Evolutionary conservation across 2,113 vertebrate species (phyloP).

Genomic region (Pluvianellus socialis): DNA sequence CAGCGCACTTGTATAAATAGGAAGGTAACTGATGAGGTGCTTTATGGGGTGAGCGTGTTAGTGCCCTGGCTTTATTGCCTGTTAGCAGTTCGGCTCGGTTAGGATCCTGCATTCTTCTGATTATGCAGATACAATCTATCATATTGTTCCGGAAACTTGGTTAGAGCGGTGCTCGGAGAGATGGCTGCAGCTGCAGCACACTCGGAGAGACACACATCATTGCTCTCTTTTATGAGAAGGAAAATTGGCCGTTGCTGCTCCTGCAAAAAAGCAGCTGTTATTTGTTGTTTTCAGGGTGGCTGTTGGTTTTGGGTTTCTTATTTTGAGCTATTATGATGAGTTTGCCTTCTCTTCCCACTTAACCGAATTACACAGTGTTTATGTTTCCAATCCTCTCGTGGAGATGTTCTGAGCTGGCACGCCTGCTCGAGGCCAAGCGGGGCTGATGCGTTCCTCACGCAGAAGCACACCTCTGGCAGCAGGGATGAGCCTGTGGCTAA

Average conservation of each 20-base stretch:
- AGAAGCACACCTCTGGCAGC: neutral
- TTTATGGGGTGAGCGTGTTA: neutral
- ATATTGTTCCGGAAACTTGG: neutral
- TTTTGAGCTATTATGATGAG: constrained; percentile 56
- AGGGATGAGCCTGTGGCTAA: neutral
- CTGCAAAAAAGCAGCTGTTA: constrained; percentile 67
- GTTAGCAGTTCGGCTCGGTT: neutral
- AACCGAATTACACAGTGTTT: constrained; percentile 58
- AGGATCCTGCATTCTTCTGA: neutral
- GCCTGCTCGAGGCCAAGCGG: neutral
- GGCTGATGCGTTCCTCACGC: neutral
- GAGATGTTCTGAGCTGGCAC: neutral
- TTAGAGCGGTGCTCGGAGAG: neutral
- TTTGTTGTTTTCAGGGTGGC: constrained; percentile 57
- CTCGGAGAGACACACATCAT: neutral
- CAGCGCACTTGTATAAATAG: neutral
- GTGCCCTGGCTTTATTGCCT: neutral
- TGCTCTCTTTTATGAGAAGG: constrained; percentile 46
- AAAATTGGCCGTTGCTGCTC: constrained; percentile 56
- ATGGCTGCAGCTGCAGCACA: constrained; percentile 59
- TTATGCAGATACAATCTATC: neutral
- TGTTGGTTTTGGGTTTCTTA: constrained; percentile 26
- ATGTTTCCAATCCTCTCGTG: neutral
- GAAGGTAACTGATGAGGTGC: neutral
- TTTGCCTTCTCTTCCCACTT: constrained; percentile 58